Base-by-base conservation (phyloP, 2,888 invertebrate species). In the Branchellion lobata region DNA sequence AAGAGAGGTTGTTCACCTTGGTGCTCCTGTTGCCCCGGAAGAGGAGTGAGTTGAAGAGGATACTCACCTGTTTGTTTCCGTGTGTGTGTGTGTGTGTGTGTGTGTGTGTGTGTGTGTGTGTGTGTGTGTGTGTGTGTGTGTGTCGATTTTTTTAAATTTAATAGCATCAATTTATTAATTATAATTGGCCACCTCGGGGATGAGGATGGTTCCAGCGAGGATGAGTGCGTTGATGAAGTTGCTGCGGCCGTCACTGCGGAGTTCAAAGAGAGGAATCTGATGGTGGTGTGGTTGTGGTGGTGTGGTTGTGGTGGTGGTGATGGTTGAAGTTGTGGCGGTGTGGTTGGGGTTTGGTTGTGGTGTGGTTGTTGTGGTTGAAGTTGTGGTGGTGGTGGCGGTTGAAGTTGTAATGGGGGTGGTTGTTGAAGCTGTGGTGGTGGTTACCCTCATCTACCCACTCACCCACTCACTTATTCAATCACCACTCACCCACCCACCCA, bases 201-300 rank as follows among this genome's bases (percentile, higher is more conserved):
- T 94, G 81, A 91, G 91, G 84, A 92, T 92, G 83, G 92, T 92
- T 1, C 94, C 95, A 8, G 97, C 96, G 47, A 97, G 91, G 57
- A 96, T 91, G 21, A 98, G 88, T 0, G 97, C 93, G 0, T 93
- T 92, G 24, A 96, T 91, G 82, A 98, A 93, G 87, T 98, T 98
- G 84, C 95, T 94, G 82, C 93, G 91, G 0, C 96, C 98, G 86
- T 98, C 98, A 84, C 93, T 95, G 31, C 96, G 91, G 0, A 93
- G 91, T 86, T 97, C 96, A 86, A 95, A 96, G 83, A 98, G 93
- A 1, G 97, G 95, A 83, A 96, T 93, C 92, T 94, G 84, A 33
- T 27, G 34, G 29, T 34, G 33, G 11, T 24, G 33, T 47, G 27
- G 27, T 75, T 2, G 24, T 33, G 8, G 31, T 65, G 27, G 24